Percentiles rank a stretch among this genome's conserved stretches.
Conservation (phyloP, 1,140 invertebrate species). For the Frieseomelitta varia region DNA sequence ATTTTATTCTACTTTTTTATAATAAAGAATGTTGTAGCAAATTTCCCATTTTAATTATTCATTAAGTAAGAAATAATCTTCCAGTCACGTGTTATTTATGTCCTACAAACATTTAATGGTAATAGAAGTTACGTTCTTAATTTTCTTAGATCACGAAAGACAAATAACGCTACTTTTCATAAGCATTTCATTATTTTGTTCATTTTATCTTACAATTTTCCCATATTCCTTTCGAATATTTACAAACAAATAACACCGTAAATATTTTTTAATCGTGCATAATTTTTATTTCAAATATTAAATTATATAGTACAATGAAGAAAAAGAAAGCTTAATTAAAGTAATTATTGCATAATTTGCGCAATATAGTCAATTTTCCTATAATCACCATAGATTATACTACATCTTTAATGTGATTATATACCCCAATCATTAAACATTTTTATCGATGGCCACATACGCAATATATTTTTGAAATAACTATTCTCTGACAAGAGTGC, state of each 20-base stretch:
- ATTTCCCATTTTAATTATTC: background rate
- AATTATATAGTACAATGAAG: background rate
- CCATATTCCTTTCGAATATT: background rate
- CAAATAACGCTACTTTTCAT: background rate
- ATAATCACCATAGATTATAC: background rate
- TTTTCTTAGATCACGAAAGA: background rate
- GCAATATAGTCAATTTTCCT: background rate
- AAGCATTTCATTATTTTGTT: background rate
- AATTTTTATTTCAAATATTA: background rate
- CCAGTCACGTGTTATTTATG: background rate
- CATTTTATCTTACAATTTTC: background rate
- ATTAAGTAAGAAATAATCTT: background rate
- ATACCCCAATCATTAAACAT: background rate
- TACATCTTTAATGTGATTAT: too few relatives aligned
- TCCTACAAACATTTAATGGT: background rate
- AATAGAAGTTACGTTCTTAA: background rate
- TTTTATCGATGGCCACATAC: too few relatives aligned
- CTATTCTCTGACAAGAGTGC: background rate
- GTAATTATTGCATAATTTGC: background rate
- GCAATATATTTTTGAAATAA: background rate
- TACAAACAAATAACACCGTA: background rate
- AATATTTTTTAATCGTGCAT: background rate
- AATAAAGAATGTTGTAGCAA: conserved; percentile 22
- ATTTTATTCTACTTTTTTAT: background rate
- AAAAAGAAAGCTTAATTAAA: background rate